Conservation (phyloP, 1,140 invertebrate genomes). For the Drosophila punjabiensis region DNA sequence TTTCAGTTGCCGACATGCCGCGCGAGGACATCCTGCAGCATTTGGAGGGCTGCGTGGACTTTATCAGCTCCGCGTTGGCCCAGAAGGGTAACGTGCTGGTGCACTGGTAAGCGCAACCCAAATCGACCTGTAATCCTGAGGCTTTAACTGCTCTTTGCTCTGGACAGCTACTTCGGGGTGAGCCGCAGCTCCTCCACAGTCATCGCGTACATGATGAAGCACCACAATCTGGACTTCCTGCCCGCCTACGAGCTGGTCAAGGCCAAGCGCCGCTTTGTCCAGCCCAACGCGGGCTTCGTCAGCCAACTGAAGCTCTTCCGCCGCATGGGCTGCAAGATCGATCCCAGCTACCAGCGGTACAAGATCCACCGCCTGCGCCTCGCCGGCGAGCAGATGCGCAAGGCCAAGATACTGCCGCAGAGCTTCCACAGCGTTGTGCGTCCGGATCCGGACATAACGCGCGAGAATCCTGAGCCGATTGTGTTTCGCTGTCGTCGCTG, state of each 20-base stretch:
- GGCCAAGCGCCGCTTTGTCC: slow-evolving; percentile 88
- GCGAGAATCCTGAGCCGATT: slow-evolving; percentile 91
- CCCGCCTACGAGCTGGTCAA: slow-evolving; percentile 90
- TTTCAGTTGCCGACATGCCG: slow-evolving; percentile 91
- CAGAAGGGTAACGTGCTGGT: slow-evolving; percentile 89
- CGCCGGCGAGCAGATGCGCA: slow-evolving; percentile 92
- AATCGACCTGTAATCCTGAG: background rate
- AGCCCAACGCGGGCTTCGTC: slow-evolving; percentile 91
- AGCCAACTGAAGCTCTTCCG: slow-evolving; percentile 92
- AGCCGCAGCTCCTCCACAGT: slow-evolving; percentile 93
- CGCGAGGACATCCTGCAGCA: slow-evolving; percentile 93
- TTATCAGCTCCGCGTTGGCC: slow-evolving; percentile 88
- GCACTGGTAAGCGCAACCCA: slow-evolving; percentile 88
- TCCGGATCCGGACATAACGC: slow-evolving; percentile 91
- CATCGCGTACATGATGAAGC: slow-evolving; percentile 94
- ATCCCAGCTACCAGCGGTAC: slow-evolving; percentile 90
- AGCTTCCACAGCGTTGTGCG: slow-evolving; percentile 91
- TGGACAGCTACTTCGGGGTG: slow-evolving; percentile 91
- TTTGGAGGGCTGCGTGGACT: slow-evolving; percentile 90
- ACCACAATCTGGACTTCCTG: slow-evolving; percentile 89
- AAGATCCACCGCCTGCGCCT: slow-evolving; percentile 91
- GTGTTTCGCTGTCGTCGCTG: slow-evolving; percentile 93
- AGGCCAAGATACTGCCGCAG: slow-evolving; percentile 93
- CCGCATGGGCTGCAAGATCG: slow-evolving; percentile 90
- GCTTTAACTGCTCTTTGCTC: background rate